Percentiles rank a stretch among this genome's conserved stretches.
These are phyloP conservation scores for Gavialis gangeticus DNA, from an alignment of 2,113 vertebrate genomes.

Conservation along the genomic window DNA sequence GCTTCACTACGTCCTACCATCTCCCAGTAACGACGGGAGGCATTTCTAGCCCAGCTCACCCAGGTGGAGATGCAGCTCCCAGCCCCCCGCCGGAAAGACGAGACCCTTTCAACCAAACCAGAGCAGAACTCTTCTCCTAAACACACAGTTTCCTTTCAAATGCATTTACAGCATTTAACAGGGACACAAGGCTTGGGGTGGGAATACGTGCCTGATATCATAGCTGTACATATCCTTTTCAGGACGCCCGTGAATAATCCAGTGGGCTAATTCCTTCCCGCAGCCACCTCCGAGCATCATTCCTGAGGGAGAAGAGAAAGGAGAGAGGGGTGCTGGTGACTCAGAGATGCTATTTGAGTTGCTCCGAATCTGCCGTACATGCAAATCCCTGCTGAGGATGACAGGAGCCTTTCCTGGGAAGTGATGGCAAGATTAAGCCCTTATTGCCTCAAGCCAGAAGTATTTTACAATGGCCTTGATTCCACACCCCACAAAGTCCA, in stretches of 20 bases:
- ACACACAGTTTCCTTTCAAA: neutral
- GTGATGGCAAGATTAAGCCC: neutral
- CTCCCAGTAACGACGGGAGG: neutral
- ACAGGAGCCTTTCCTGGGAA: neutral
- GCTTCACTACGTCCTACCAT: neutral
- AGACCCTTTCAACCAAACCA: neutral
- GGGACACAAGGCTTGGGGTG: fast-evolving
- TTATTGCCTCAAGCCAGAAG: neutral
- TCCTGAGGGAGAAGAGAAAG: constrained; percentile 73
- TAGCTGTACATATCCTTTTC: constrained; percentile 98
- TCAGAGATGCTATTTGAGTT: fast-evolving
- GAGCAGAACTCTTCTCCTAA: neutral
- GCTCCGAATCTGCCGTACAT: fast-evolving
- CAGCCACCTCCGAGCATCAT: constrained; percentile 99
- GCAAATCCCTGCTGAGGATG: fast-evolving
- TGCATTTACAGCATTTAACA: neutral
- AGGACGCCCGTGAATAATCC: constrained; percentile 91
- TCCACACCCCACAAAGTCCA: neutral
- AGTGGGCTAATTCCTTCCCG: constrained; percentile 93
- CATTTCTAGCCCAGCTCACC: neutral
- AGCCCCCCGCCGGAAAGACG: neutral
- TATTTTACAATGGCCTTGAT: neutral
- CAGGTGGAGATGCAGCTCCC: neutral
- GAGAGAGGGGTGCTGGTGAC: fast-evolving
- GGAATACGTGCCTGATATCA: constrained; percentile 89